phyloP scores from a whole-genome alignment of 1,140 invertebrate species.

The Phymorhynchus buccinoides region DNA sequence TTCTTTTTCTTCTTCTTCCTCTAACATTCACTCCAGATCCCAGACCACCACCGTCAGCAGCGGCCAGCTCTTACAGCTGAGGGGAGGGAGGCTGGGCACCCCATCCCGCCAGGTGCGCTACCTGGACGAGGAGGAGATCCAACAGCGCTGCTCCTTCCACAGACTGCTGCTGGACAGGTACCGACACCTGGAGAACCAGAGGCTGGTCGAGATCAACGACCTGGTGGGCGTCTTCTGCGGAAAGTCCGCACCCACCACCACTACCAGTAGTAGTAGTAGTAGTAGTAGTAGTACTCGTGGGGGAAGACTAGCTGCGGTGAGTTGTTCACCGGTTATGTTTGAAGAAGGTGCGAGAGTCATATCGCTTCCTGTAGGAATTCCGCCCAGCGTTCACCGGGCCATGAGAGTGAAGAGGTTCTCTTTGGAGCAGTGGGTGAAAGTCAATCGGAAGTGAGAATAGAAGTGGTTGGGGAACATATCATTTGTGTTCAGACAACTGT shows the following conservation, averaged over 20 bases:
- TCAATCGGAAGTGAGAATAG: too few species aligned
- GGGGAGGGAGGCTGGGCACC: conserved; percentile 13
- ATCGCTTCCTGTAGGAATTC: neutral
- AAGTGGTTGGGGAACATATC: neutral
- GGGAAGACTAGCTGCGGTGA: neutral
- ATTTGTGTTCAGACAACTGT: neutral
- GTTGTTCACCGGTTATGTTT: neutral
- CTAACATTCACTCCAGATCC: neutral
- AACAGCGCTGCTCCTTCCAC: conserved; percentile 30
- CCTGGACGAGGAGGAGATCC: conserved; percentile 38
- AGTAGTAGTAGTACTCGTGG: neutral
- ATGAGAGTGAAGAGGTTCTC: neutral
- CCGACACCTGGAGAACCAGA: conserved; percentile 21
- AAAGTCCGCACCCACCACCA: neutral
- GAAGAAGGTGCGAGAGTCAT: neutral
- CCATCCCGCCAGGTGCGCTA: conserved; percentile 37
- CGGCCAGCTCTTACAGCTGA: conserved; percentile 6
- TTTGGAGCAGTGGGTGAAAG: neutral
- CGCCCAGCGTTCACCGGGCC: conserved; percentile 2
- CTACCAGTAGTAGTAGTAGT: too few species aligned
- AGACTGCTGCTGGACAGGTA: conserved; percentile 13
- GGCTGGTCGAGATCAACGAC: neutral
- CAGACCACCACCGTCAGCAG: neutral
- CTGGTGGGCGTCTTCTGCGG: conserved; percentile 28
- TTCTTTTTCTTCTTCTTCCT: neutral